Evolutionary conservation across 2,888 invertebrate species (phyloP).

Genomic region (Meandrusa payeni): DNA sequence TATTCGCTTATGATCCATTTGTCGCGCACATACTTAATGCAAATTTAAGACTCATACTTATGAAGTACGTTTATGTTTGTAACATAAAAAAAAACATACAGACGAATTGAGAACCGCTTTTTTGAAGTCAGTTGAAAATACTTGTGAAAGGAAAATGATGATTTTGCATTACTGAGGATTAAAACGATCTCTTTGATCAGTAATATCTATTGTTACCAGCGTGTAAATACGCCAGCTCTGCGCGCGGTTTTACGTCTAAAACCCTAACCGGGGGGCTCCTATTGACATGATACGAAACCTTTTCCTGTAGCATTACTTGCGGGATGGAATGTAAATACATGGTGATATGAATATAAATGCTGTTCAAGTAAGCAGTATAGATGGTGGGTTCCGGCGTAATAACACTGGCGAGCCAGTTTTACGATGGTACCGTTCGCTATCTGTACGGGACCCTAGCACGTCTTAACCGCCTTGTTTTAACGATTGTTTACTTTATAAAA

Average conservation of each 20-base stretch:
- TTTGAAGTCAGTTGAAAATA: too few relatives aligned
- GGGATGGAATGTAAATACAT: constrained; percentile 74
- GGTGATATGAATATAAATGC: constrained; percentile 79
- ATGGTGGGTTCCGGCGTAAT: constrained; percentile 42
- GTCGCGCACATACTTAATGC: too few relatives aligned
- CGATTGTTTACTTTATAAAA: constrained; percentile 16
- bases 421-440: constrained; percentile 32
- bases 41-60: too few relatives aligned
- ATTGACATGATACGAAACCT: constrained; percentile 21
- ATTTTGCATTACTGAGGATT: too few relatives aligned
- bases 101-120: too few relatives aligned
- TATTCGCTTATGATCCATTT: too few relatives aligned
- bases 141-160: too few relatives aligned
- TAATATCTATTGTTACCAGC: constrained; percentile 6
- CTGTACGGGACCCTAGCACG: constrained; percentile 23
- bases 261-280: constrained; percentile 12
- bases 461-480: constrained; percentile 12
- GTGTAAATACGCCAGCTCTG: not conserved
- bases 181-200: constrained; percentile 8
- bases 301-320: constrained; percentile 41
- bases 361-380: constrained; percentile 57
- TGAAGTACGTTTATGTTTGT: too few relatives aligned
- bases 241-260: constrained; percentile 14
- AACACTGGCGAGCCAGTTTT: constrained; percentile 32
- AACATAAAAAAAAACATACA: too few relatives aligned